A percentile compares a stretch with the other conserved stretches of the same genome.
Evolutionary conservation across 2,888 invertebrate genomes (phyloP).

Genomic region (Odontothrips loti): DNA sequence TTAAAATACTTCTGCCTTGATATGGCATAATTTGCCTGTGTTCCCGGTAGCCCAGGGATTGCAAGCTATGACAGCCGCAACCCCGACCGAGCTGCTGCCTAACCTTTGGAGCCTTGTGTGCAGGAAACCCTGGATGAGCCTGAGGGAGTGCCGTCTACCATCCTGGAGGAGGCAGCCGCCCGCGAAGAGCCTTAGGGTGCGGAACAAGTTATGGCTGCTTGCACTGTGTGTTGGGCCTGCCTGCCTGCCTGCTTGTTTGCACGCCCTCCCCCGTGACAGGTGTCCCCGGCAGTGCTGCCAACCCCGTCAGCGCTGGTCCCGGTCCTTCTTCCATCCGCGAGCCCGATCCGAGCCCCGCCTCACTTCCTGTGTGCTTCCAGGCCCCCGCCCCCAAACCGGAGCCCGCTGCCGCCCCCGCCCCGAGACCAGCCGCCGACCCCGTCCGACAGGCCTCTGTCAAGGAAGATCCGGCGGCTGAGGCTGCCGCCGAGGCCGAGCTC

Average conservation of each 20-base stretch:
- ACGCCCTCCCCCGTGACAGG: background rate
- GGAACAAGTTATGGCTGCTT: background rate
- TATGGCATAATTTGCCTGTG: too few relatives aligned
- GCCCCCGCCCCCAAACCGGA: background rate
- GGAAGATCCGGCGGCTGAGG: constrained; percentile 31
- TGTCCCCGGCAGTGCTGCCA: background rate
- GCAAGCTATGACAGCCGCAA: too few relatives aligned
- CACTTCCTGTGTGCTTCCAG: constrained; percentile 22
- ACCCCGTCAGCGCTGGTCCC: background rate
- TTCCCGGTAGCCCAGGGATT: too few relatives aligned
- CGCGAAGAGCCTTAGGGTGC: constrained; percentile 20
- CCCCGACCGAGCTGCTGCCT: too few relatives aligned
- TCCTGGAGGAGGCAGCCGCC: constrained; percentile 38
- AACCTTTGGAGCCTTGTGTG: background rate
- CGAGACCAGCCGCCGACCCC: background rate
- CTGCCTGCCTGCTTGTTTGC: background rate
- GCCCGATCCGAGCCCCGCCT: background rate
- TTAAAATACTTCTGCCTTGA: too few relatives aligned
- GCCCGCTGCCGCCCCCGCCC: constrained; percentile 7
- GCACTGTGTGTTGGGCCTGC: background rate
- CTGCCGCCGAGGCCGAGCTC: constrained; percentile 7
- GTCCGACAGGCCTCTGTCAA: constrained; percentile 32
- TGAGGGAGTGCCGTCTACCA: constrained; percentile 37
- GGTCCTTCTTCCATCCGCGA: background rate
- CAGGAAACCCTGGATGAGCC: background rate